Evolutionary conservation across 2,888 invertebrate species (phyloP), one percentile per base, ranked within the genome.

Genomic region (Aspidapion aeneum): DNA sequence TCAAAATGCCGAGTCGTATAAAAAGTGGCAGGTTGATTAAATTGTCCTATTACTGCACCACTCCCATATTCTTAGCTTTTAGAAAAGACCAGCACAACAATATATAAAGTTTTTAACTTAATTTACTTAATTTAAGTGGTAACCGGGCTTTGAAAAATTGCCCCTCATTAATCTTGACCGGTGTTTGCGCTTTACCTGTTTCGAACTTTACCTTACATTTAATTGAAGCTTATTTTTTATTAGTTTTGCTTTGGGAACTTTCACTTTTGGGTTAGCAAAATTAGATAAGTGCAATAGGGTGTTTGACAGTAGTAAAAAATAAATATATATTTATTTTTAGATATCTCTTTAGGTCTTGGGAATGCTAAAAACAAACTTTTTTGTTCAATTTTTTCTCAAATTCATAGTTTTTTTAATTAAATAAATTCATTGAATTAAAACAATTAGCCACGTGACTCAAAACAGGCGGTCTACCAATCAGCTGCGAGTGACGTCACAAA

Each of bases 91-190:
- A n/a, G n/a, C n/a, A n/a, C n/a, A 35, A 35, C 35, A 35, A 35
- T 35, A 35, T 12, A n/a, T n/a, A n/a, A 35, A 35, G 35, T 35
- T 35, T 35, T 35, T 35, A 35, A 35, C 35, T 35, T 35, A 35
- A 35, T 35, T 35, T 35, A 35, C 35, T 35, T 35, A 35, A 35
- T 35, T 35, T 35, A 35, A 35, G 35, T 35, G n/a, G n/a, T n/a
- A n/a, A n/a, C 20, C 55, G 21, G 58, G 61, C 61, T 61, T 64
- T 64, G 64, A 64, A 64, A 64, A 64, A 64, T 64, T 58, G 48
- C 55, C 50, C 12, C 19, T 21, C 63, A 63, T 63, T 63, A 63
- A 60, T 63, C 55, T 60, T 57, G 35, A 35, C 35, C 35, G 35
- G 12, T 35, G 35, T 35, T 3, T 35, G 35, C 35, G 35, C 35